These are phyloP conservation scores for Leontopithecus rosalia DNA, from an alignment of 2,797 vertebrate species.

Conservation along the genomic window DNA sequence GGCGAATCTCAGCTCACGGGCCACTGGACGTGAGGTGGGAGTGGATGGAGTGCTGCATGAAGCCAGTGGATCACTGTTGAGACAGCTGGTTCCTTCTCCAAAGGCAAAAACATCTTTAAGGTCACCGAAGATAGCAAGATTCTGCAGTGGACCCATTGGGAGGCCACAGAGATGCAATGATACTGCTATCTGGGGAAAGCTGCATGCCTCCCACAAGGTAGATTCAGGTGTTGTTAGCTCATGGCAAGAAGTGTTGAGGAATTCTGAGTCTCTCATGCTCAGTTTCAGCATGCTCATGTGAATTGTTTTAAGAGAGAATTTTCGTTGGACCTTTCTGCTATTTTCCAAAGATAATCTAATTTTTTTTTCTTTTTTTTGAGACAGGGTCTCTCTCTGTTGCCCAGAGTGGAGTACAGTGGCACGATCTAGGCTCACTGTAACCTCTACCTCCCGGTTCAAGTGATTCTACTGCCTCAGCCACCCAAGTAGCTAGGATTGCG, in stretches of 20 bases:
- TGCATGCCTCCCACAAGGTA: background rate
- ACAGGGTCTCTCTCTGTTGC: background rate
- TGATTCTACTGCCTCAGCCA: background rate
- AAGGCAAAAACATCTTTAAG: background rate
- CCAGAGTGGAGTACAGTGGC: background rate
- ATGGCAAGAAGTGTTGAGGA: background rate
- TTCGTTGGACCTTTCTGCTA: background rate
- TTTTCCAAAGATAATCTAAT: background rate
- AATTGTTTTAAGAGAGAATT: background rate
- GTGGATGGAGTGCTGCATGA: background rate
- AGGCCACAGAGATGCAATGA: background rate
- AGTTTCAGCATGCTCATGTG: background rate
- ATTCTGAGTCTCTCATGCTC: fast-evolving
- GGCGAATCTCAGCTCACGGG: background rate
- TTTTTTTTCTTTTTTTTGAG: background rate
- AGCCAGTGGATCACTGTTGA: background rate
- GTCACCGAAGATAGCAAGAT: background rate
- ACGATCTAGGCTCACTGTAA: background rate
- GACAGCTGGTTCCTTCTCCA: background rate
- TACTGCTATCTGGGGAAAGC: background rate
- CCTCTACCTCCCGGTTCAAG: background rate
- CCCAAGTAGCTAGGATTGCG: background rate
- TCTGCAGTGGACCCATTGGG: background rate
- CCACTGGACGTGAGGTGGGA: fast-evolving
- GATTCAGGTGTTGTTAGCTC: background rate